Evolutionary conservation across 2,797 vertebrate species (phyloP), one percentile per base, ranked within the genome.

Genomic region (Lepus oiostolus): DNA sequence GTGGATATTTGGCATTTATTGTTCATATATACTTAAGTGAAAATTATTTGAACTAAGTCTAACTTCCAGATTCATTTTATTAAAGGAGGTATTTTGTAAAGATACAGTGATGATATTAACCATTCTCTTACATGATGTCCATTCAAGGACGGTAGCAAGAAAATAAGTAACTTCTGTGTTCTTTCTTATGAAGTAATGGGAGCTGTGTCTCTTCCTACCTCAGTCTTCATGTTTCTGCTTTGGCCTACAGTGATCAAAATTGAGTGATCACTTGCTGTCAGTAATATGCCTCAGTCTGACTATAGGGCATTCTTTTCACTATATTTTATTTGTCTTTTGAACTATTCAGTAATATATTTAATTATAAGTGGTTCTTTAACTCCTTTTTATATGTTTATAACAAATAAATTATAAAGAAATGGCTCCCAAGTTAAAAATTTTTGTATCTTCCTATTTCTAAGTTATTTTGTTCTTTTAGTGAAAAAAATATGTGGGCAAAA

Each of bases 21-120:
- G 86, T 90, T 81, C 60, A 38, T 83, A 82, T 93, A 0, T 22
- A 80, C 76, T 91, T 30, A 93, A 89, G 32, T 58, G 17, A 90
- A 94, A 85, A 74, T 21, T 71, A 77, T 54, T 87, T 88, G 14
- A 79, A n/a, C 26, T 82, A 87, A 95, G 65, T 0, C 81, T 58
- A 91, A 54, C 19, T 65, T 83, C 70, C 24, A 10, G n/a, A 50
- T 63, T 88, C 6, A 50, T 94, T 93, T 82, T 93, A 24, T 79
- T 60, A 93, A 75, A 85, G 19, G 42, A 88, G 68, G 63, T 65
- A 65, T 94, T 93, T 75, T 71, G 2, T 68, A 75, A 74, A 76
- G 21, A 60, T 72, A 32, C 22, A 32, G 8, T 17, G 60, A 81
- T 54, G 6, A n/a, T 90, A 50, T 7, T 42, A 22, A 50, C 6